Conservation (phyloP, 2,888 invertebrate species). For the Neoitamus cyanurus region DNA sequence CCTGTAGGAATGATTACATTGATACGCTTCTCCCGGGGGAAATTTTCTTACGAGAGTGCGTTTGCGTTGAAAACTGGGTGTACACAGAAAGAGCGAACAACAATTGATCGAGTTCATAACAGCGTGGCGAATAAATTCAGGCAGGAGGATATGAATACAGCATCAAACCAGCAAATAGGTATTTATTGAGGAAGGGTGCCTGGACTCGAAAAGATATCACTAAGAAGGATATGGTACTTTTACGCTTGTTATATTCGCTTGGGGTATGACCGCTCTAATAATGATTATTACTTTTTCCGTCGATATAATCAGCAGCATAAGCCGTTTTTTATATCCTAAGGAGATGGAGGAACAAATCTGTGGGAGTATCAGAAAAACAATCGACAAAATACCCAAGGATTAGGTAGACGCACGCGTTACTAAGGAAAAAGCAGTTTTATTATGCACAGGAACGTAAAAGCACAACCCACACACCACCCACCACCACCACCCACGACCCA, state of each 20-base stretch:
- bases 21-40: constrained; percentile 36
- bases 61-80: constrained; percentile 2
- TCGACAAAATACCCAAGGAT: not conserved
- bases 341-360: not conserved
- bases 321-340: not conserved
- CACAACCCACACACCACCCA: not conserved
- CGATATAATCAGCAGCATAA: not conserved
- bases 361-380: not conserved
- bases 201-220: not conserved
- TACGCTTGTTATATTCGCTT: constrained; percentile 26
- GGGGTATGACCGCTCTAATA: constrained; percentile 3
- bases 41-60: not conserved
- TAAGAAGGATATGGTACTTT: constrained; percentile 21
- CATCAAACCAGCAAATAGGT: not conserved
- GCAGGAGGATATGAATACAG: constrained; percentile 42
- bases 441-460: not conserved
- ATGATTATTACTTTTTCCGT: constrained; percentile 11
- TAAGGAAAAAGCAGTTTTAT: not conserved
- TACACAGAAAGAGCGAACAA: constrained; percentile 43
- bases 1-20: constrained; percentile 21
- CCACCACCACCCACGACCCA: not conserved
- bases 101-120: constrained; percentile 52
- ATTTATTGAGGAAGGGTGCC: constrained; percentile 15
- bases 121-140: constrained; percentile 51
- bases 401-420: not conserved